These are phyloP conservation scores for Botia almorhae DNA, from an alignment of 2,797 vertebrate genomes.

Conservation along the genomic window DNA sequence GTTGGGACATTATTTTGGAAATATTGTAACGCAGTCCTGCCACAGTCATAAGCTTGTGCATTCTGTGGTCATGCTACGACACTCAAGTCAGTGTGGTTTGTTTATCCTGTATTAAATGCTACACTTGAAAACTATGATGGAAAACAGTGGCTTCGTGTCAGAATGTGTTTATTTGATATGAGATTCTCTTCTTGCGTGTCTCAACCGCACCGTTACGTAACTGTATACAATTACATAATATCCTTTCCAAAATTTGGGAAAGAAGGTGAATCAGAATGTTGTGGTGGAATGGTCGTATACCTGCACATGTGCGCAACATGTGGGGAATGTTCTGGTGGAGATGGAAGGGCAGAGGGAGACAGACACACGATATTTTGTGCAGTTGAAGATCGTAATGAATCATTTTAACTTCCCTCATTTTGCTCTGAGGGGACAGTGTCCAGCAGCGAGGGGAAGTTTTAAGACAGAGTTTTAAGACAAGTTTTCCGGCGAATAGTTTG, in stretches of 20 bases:
- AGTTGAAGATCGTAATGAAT: conserved; percentile 45
- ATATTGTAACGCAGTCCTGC: neutral
- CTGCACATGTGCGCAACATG: conserved; percentile 10
- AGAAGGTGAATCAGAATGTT: conserved; percentile 43
- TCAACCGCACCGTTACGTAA: conserved; percentile 39
- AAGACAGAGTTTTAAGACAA: too few relatives aligned
- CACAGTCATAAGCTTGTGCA: neutral
- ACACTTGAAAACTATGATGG: conserved; percentile 25
- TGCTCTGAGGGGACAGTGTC: too few relatives aligned
- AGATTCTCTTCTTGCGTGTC: conserved; percentile 27
- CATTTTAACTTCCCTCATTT: conserved; percentile 10
- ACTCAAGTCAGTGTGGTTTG: conserved; percentile 26
- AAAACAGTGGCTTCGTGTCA: conserved; percentile 44
- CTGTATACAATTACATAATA: conserved; percentile 40
- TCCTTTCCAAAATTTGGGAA: conserved; percentile 27
- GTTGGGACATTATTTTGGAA: neutral
- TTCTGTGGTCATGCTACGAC: conserved; percentile 11
- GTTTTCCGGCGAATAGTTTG: too few relatives aligned
- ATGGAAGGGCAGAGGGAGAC: conserved; percentile 11
- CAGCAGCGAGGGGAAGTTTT: too few relatives aligned
- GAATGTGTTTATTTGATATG: conserved; percentile 55
- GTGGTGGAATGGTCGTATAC: conserved; percentile 10
- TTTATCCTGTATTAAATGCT: conserved; percentile 40
- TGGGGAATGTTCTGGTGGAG: neutral
- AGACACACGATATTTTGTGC: conserved; percentile 49